Evolutionary conservation across 2,113 vertebrate species (phyloP), one percentile per base, ranked within the genome.

Genomic region (Lates calcarifer): DNA sequence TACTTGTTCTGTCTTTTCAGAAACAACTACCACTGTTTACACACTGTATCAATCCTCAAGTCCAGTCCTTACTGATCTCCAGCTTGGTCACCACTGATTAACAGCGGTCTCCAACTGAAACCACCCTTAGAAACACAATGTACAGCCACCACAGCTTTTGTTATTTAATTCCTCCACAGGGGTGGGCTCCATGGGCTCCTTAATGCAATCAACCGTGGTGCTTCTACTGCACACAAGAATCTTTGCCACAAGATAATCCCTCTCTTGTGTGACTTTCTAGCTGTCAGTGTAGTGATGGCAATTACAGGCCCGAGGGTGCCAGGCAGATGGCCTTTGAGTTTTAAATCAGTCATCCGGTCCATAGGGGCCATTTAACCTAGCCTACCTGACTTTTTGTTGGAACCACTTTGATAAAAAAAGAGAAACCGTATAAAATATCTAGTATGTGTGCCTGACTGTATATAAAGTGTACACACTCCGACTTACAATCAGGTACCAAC

Each of bases 321-420:
- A 73, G 51, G 79, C 73, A 80, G 87, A 85, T 75, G 87, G 88
- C 87, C 86, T 92, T 84, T 84, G 83, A 88, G 90, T 89, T 91
- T 86, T 84, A 89, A 88, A 91, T 90, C 89, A 88, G 82, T 82
- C 84, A 79, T 79, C 37, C 7, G 13, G 71, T 74, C 88, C 82
- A 57, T 62, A 74, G 87, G 83, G 88, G 73, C 73, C 75, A 66
- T 90, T 91, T 93, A 91, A 91, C 89, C 84, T 67, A 20, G 62
- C 74, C 77, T 78, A 83, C 82, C 81, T 81, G 62, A 60, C 64
- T 83, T 76, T 55, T 45, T 66, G 37, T 82, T 70, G 39, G 57
- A 72, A 69, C 10, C 51, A 69, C 74, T 65, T 74, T 45, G 33
- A 35, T 1, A 24, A 31, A 57, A 31, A 63, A 74, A 28, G 43